A percentile compares a stretch with the other conserved stretches of the same genome.
Conservation (phyloP, 2,888 invertebrate species). For the Eristalis intricaria region DNA sequence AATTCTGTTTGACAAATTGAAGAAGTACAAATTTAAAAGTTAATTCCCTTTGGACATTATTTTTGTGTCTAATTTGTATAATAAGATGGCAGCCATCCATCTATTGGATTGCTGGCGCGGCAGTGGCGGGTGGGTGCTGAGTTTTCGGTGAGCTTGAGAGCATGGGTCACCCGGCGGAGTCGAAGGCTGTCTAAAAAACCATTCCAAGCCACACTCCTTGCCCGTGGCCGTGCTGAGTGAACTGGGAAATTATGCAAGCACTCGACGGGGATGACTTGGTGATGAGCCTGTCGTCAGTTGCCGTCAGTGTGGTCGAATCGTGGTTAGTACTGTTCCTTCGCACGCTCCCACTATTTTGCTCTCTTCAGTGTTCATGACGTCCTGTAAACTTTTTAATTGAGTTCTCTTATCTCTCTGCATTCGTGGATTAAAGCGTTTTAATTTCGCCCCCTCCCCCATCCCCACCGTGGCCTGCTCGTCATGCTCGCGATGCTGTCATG, state of each 20-base stretch:
- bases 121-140: neutral
- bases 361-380: constrained; percentile 45
- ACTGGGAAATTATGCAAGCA: constrained; percentile 56
- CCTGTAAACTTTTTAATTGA: constrained; percentile 70
- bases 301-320: constrained; percentile 16
- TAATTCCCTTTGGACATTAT: constrained; percentile 69
- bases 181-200: neutral
- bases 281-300: constrained; percentile 51
- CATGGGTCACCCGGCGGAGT: neutral
- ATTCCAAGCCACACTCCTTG: constrained; percentile 6
- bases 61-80: constrained; percentile 70
- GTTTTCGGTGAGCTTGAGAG: neutral
- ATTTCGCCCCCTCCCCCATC: constrained; percentile 9
- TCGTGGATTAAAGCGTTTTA: constrained; percentile 58
- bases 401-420: constrained; percentile 52
- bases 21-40: constrained; percentile 71
- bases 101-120: constrained; percentile 45
- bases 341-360: constrained; percentile 36
- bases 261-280: constrained; percentile 44
- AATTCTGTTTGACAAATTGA: constrained; percentile 70
- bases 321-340: neutral
- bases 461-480: neutral
- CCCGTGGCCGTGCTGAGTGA: constrained; percentile 46
- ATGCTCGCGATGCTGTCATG: constrained; percentile 17
- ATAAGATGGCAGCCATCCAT: constrained; percentile 67